A percentile compares a stretch with the other conserved stretches of the same genome.
Evolutionary conservation across 1,140 invertebrate species (phyloP).

Genomic region (Thaumetopoea pityocampa): DNA sequence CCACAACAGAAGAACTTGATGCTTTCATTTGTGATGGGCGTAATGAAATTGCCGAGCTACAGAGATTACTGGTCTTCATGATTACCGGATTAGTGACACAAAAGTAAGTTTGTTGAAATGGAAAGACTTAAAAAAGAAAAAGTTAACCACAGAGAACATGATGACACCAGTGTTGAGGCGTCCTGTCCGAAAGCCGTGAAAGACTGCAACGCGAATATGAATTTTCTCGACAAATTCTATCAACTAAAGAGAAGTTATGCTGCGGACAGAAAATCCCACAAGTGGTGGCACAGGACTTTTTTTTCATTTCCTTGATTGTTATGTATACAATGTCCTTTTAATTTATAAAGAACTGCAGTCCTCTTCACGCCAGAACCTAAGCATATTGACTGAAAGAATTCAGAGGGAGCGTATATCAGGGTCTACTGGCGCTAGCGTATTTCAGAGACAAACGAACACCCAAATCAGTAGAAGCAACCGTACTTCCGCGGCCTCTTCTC

Average conservation of each 20-base stretch:
- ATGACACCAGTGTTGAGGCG: constrained; percentile 6
- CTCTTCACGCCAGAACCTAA: constrained; percentile 12
- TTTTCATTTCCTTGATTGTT: constrained; percentile 23
- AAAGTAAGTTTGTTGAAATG: constrained; percentile 16
- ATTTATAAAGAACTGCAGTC: constrained; percentile 20
- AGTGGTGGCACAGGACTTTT: constrained; percentile 19
- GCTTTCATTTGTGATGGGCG: too few species aligned
- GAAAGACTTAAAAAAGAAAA: constrained; percentile 11
- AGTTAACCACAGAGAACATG: constrained; percentile 11
- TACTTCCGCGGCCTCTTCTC: constrained; percentile 13
- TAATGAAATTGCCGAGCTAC: too few species aligned
- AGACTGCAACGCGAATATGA: constrained; percentile 21
- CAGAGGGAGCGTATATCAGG: constrained; percentile 1
- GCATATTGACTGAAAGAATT: constrained; percentile 17
- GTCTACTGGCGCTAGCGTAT: not conserved
- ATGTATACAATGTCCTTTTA: constrained; percentile 16
- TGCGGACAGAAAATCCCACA: constrained; percentile 18
- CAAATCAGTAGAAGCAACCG: constrained; percentile 1
- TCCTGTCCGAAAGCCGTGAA: constrained; percentile 12
- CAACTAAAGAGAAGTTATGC: constrained; percentile 1
- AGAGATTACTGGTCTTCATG: too few species aligned
- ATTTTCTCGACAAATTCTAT: constrained; percentile 14
- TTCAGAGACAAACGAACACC: not conserved
- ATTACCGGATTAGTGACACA: constrained; percentile 13
- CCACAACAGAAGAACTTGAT: too few species aligned